Conservation (phyloP, 2,888 invertebrate species). For the Cosmia pyralina region DNA sequence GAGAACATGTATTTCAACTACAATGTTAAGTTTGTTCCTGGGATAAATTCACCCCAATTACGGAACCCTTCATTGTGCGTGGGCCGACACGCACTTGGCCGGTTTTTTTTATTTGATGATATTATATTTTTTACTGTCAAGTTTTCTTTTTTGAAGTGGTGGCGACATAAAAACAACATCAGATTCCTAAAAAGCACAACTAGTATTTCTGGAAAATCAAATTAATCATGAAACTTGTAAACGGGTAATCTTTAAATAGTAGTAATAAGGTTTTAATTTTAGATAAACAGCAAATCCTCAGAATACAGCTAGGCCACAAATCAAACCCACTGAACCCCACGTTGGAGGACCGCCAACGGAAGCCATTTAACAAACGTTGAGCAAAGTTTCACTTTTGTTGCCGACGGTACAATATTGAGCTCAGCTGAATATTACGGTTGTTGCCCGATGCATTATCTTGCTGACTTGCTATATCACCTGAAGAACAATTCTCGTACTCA, state of each 20-base stretch:
- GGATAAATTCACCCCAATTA: too few species aligned
- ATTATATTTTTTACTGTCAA: not conserved
- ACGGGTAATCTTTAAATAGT: not conserved
- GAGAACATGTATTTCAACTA: too few species aligned
- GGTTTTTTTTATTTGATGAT: not conserved
- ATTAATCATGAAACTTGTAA: not conserved
- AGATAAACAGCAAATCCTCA: constrained; percentile 2
- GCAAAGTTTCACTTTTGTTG: constrained; percentile 24
- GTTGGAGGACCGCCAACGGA: constrained; percentile 29
- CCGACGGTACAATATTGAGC: constrained; percentile 10
- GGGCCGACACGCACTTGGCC: too few species aligned
- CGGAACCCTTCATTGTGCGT: too few species aligned
- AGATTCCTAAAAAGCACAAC: not conserved
- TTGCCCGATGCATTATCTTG: not conserved
- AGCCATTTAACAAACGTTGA: constrained; percentile 16
- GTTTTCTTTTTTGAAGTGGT: not conserved
- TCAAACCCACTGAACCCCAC: not conserved
- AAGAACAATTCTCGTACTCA: not conserved
- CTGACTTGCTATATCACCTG: not conserved
- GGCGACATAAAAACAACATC: not conserved
- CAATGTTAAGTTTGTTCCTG: too few species aligned
- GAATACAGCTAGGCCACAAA: not conserved
- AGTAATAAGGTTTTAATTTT: not conserved
- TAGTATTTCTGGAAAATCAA: too few species aligned
- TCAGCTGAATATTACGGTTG: not conserved